phyloP scores from a whole-genome alignment of 2,888 invertebrate genomes.

The Eupithecia vulgata region DNA sequence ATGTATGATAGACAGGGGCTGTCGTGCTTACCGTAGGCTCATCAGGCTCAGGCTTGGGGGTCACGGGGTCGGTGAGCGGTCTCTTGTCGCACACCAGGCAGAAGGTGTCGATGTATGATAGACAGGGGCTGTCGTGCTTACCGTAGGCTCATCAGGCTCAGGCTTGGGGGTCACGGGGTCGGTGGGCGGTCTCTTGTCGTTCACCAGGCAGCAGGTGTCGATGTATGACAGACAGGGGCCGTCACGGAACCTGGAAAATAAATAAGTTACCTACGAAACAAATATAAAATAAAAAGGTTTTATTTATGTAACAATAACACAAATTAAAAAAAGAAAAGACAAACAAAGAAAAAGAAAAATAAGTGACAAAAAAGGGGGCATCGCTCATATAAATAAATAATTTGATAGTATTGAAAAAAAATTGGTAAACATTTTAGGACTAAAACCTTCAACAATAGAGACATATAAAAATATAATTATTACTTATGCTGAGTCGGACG shows the following conservation, averaged over 20 bases:
- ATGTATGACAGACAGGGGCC: background rate
- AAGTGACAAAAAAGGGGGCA: no score
- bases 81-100: constrained; percentile 60
- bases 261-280: background rate
- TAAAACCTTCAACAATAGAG: no score
- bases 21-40: constrained; percentile 45
- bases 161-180: constrained; percentile 66
- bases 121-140: constrained; percentile 63
- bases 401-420: no score
- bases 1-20: background rate
- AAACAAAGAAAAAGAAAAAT: no score
- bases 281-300: background rate
- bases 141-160: constrained; percentile 52
- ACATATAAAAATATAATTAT: no score
- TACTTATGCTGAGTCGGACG: no score
- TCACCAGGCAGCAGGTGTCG: constrained; percentile 55
- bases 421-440: no score
- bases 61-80: constrained; percentile 58
- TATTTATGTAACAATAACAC: no score
- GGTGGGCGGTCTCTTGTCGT: constrained; percentile 53
- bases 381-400: no score
- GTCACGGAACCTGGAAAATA: constrained; percentile 22
- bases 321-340: no score
- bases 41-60: constrained; percentile 57
- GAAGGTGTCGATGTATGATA: constrained; percentile 69